Evolutionary conservation across 2,797 vertebrate species (phyloP).

Genomic region (Cuniculus paca): DNA sequence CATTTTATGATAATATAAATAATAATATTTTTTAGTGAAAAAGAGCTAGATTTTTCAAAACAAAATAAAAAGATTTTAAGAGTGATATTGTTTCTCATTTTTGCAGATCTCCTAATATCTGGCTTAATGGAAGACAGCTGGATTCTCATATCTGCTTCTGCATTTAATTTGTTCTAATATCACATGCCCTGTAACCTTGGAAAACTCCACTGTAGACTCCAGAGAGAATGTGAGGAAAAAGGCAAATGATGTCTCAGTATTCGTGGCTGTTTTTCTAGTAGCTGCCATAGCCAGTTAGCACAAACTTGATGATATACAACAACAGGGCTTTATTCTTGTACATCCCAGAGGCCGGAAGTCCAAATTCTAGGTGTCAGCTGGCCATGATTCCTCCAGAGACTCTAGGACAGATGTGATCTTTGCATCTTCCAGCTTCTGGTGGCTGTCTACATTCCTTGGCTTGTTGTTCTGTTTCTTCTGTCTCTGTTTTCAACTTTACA

Average conservation of each 20-base stretch:
- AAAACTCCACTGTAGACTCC: neutral
- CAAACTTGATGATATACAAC: neutral
- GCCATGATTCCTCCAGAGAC: too few relatives aligned
- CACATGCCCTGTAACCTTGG: neutral
- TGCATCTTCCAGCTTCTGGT: neutral
- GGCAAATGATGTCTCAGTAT: neutral
- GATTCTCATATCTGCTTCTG: neutral
- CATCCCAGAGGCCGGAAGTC: neutral
- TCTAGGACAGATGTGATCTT: neutral
- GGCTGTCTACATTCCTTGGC: neutral
- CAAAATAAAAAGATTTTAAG: neutral
- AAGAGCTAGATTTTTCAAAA: constrained; percentile 17
- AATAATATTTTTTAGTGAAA: neutral
- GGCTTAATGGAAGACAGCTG: constrained; percentile 53
- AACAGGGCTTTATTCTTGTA: neutral
- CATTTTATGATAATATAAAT: neutral
- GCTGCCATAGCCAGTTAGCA: neutral
- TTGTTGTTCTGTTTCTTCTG: neutral
- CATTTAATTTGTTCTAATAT: neutral
- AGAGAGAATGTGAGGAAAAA: neutral
- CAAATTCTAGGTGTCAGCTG: neutral
- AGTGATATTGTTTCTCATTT: neutral
- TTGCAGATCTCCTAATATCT: neutral
- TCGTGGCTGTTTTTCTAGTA: neutral
- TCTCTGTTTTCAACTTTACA: neutral